These are phyloP conservation scores for Xiphophorus birchmanni DNA, from an alignment of 2,797 vertebrate genomes.

Conservation along the genomic window DNA sequence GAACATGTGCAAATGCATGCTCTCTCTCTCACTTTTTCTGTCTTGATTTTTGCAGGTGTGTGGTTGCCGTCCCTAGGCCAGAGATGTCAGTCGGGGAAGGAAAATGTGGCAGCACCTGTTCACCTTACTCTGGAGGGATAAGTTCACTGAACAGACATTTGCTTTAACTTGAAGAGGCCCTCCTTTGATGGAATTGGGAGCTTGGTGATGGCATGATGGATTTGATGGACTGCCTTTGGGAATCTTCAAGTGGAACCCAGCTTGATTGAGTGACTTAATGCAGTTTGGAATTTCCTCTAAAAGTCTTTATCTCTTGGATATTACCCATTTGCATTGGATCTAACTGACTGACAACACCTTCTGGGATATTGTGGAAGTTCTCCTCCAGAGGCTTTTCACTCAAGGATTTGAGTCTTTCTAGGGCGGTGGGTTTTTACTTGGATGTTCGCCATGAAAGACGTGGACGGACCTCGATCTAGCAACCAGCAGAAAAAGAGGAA, in stretches of 20 bases:
- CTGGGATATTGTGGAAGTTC: conserved; percentile 81
- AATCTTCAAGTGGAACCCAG: conserved; percentile 59
- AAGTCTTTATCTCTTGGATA: conserved; percentile 70
- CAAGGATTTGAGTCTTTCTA: conserved; percentile 38
- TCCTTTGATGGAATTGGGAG: conserved; percentile 56
- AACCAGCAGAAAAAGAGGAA: conserved; percentile 92
- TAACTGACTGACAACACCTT: conserved; percentile 77
- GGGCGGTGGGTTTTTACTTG: conserved; percentile 56
- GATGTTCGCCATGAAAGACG: conserved; percentile 82
- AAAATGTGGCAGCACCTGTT: conserved; percentile 71
- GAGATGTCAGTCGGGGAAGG: conserved; percentile 58
- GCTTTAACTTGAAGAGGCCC: conserved; percentile 67
- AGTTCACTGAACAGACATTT: conserved; percentile 70
- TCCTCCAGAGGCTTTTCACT: conserved; percentile 62
- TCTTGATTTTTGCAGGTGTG: conserved; percentile 67
- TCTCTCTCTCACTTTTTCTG: conserved; percentile 48
- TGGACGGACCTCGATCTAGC: conserved; percentile 90
- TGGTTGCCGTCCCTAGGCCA: conserved; percentile 66
- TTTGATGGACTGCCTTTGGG: conserved; percentile 68
- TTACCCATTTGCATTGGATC: conserved; percentile 81
- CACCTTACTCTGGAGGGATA: conserved; percentile 60
- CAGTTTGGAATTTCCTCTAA: conserved; percentile 42
- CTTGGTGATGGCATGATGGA: conserved; percentile 60
- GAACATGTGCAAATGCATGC: conserved; percentile 72
- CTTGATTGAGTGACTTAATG: conserved; percentile 40